Conservation (phyloP, 1,140 invertebrate species). For the Hyles euphorbiae region DNA sequence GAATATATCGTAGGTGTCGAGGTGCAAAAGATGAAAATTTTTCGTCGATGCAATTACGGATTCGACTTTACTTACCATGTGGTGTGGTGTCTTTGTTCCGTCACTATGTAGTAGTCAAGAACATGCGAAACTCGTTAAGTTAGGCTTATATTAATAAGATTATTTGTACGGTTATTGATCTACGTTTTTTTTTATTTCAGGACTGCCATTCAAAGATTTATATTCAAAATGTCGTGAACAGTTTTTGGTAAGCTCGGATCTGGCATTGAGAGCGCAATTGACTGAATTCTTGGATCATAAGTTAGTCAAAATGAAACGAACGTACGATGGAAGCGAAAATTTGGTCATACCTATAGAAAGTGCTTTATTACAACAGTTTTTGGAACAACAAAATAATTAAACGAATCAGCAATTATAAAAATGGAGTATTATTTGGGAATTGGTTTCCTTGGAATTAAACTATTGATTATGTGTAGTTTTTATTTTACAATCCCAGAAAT, state of each 20-base stretch:
- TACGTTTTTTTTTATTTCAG: conserved; percentile 70
- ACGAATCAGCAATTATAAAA: too few species aligned
- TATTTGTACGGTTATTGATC: background rate
- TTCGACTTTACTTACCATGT: too few species aligned
- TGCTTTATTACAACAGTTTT: conserved; percentile 85
- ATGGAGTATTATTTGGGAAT: too few species aligned
- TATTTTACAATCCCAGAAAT: conserved; percentile 76
- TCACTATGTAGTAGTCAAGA: too few species aligned
- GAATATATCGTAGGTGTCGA: too few species aligned
- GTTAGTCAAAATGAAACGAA: conserved; percentile 87
- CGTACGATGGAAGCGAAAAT: conserved; percentile 87
- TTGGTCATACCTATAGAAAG: conserved; percentile 87
- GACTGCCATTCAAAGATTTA: conserved; percentile 90
- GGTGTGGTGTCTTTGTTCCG: too few species aligned
- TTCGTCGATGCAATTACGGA: too few species aligned
- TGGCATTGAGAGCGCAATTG: conserved; percentile 90
- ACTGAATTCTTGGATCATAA: conserved; percentile 97
- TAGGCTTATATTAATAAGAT: too few species aligned
- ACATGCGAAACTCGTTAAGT: too few species aligned
- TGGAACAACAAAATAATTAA: conserved; percentile 71
- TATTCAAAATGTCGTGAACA: conserved; percentile 89
- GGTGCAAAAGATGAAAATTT: too few species aligned
- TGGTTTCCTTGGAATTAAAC: conserved; percentile 37
- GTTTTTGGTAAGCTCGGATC: conserved; percentile 93
- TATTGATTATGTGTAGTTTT: conserved; percentile 55